These are phyloP conservation scores for Euproctis similis DNA, from an alignment of 2,888 invertebrate species.

Conservation along the genomic window DNA sequence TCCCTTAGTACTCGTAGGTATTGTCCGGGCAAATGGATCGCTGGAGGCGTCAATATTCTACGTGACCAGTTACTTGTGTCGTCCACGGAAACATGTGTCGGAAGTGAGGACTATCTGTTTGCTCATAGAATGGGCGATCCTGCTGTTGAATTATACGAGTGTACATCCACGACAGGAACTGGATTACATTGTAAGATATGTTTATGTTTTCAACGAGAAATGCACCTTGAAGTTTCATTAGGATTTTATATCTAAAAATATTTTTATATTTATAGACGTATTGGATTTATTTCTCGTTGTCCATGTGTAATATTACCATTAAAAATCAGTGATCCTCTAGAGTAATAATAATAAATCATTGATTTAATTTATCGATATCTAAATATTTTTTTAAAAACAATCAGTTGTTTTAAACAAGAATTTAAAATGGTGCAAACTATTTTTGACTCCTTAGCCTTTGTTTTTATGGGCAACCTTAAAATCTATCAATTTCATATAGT, in stretches of 20 bases:
- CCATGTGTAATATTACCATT: too few relatives aligned
- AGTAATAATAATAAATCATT: too few relatives aligned
- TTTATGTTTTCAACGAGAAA: slow-evolving; percentile 10
- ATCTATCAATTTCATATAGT: too few relatives aligned
- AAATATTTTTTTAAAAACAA: too few relatives aligned
- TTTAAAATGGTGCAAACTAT: too few relatives aligned
- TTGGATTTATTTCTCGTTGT: too few relatives aligned
- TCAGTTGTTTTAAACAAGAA: too few relatives aligned
- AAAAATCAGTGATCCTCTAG: too few relatives aligned
- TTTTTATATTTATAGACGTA: too few relatives aligned
- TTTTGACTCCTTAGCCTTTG: too few relatives aligned
- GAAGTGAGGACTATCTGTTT: slow-evolving; percentile 73
- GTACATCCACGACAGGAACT: slow-evolving; percentile 29
- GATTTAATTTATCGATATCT: too few relatives aligned
- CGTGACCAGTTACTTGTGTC: slow-evolving; percentile 68
- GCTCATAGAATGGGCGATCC: slow-evolving; percentile 62
- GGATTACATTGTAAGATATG: slow-evolving; percentile 26
- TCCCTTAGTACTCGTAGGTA: slow-evolving; percentile 42
- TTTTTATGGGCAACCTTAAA: too few relatives aligned
- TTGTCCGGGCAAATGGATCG: slow-evolving; percentile 58
- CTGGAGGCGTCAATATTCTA: slow-evolving; percentile 74
- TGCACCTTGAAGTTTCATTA: slow-evolving; percentile 1
- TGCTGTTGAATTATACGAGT: slow-evolving; percentile 58
- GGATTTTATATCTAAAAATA: background rate
- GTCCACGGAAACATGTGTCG: slow-evolving; percentile 71